These are phyloP conservation scores for Sminthopsis crassicaudata DNA, from an alignment of 2,113 vertebrate genomes.

Conservation along the genomic window DNA sequence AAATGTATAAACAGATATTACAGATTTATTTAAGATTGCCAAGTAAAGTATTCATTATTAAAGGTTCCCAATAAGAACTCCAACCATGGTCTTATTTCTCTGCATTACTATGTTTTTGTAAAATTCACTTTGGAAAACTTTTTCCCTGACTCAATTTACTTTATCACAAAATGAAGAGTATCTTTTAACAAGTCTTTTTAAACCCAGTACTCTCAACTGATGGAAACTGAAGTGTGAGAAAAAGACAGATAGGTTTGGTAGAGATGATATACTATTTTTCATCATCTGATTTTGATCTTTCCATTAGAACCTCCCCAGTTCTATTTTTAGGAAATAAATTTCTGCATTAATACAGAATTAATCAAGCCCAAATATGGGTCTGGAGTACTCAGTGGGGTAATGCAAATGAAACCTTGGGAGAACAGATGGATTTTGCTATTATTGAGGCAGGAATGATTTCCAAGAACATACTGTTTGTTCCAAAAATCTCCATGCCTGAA, in stretches of 20 bases:
- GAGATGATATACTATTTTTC: not conserved
- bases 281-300: constrained; percentile 29
- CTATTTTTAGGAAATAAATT: constrained; percentile 68
- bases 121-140: constrained; percentile 2
- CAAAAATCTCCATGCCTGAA: constrained; percentile 72
- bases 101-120: not conserved
- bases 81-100: not conserved
- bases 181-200: constrained; percentile 15
- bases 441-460: constrained; percentile 79
- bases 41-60: not conserved
- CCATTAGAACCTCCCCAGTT: constrained; percentile 12
- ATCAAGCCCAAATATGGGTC: constrained; percentile 72
- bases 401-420: constrained; percentile 73
- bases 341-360: constrained; percentile 60
- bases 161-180: constrained; percentile 25
- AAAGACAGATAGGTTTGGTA: not conserved
- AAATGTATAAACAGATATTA: not conserved
- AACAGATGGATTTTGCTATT: constrained; percentile 85
- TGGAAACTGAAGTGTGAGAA: not conserved
- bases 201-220: not conserved
- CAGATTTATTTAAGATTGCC: not conserved
- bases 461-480: constrained; percentile 83
- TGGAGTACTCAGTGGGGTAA: constrained; percentile 68
- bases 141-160: constrained; percentile 42
- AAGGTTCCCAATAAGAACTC: not conserved